These are phyloP conservation scores for Crepidodera aurea DNA, from an alignment of 2,888 invertebrate genomes.

Conservation along the genomic window DNA sequence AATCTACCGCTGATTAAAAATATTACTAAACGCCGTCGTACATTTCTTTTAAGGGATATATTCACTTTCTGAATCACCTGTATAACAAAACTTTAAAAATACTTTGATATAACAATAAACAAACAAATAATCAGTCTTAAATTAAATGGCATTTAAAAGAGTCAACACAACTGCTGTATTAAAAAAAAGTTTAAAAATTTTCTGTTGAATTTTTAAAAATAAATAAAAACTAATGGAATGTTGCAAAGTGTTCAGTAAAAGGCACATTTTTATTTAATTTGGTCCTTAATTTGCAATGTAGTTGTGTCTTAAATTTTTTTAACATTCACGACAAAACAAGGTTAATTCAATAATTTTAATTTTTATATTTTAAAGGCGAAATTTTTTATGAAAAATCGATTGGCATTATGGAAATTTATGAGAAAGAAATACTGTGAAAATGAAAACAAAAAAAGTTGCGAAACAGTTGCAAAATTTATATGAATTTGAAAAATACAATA, in stretches of 20 bases:
- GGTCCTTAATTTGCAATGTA: conserved; percentile 34
- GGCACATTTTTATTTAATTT: conserved; percentile 48
- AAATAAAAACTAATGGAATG: conserved; percentile 50
- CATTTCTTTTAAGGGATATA: neutral
- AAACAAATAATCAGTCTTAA: conserved; percentile 61
- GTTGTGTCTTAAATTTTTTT: conserved; percentile 39
- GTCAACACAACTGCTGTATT: conserved; percentile 47
- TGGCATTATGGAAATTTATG: too few species aligned
- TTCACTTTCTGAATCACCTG: conserved; percentile 10
- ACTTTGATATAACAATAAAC: conserved; percentile 52
- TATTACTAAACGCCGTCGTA: too few species aligned
- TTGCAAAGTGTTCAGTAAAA: conserved; percentile 44
- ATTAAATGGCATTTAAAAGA: conserved; percentile 58
- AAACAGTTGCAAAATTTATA: too few species aligned
- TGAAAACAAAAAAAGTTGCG: too few species aligned
- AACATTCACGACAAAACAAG: conserved; percentile 11
- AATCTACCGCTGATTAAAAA: conserved; percentile 27
- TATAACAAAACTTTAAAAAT: conserved; percentile 51
- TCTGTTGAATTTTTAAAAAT: conserved; percentile 34
- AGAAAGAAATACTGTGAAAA: too few species aligned
- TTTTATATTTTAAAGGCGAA: too few species aligned
- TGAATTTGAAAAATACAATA: too few species aligned
- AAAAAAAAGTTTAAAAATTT: conserved; percentile 31
- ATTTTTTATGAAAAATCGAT: too few species aligned
- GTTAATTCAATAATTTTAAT: too few species aligned